Evolutionary conservation across 2,113 vertebrate genomes (phyloP), one percentile per base, ranked within the genome.

Genomic region (Telmatochromis bifrenatus): DNA sequence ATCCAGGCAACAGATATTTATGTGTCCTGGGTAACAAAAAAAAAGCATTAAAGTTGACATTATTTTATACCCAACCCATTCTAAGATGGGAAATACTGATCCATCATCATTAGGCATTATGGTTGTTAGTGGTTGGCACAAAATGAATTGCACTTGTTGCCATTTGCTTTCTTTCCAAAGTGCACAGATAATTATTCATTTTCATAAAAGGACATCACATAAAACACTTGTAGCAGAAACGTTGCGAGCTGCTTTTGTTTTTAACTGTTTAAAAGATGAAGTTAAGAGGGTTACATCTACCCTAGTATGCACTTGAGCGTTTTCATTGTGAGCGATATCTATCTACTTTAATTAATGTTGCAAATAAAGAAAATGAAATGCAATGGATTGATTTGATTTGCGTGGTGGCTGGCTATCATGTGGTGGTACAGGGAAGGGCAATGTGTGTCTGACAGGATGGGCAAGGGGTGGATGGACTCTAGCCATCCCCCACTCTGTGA

Each of bases 391-490:
- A 31, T 68, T 21, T 68, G 35, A 49, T 14, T 33, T 26, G 56
- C 12, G 51, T 73, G 87, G 19, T 7, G 70, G 23, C 73, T 33
- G 73, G 45, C 26, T 51, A 19, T 51, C 73, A 77, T 51, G 26
- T 33, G 87, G 13, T 7, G 55, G 17, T 39, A 70, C 65, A 83
- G 81, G 55, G 90, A 73, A 84, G 89, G 77, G 79, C 47, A 80
- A 77, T 58, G 55, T 55, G 39, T 84, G 85, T 90, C 89, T 90
- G 88, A 88, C 93, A 80, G 88, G 89, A 89, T 90, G 82, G 85
- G 60, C 89, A 73, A 89, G 81, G 84, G 85, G 54, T 80, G 84
- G 84, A 84, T 92, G 93, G 91, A 92, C 89, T 89, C 83, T 53
- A 56, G 79, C 84, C 83, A 60, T 70, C 84, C 79, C 84, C 39